Conservation (phyloP, 2,888 invertebrate species). For the Pachycephus smyrnensis region DNA sequence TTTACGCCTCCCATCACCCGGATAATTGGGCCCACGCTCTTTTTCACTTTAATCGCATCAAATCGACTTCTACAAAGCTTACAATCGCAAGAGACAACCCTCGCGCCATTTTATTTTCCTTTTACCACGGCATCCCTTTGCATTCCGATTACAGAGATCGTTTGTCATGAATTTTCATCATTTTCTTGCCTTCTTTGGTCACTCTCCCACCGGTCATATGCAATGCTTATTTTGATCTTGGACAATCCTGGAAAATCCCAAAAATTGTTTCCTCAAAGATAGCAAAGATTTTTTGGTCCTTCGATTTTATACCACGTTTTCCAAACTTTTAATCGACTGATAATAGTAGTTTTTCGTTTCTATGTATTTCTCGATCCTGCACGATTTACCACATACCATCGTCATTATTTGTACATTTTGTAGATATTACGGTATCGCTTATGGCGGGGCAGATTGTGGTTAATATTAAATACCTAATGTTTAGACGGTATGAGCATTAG, state of each 20-base stretch:
- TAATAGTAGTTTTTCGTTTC: neutral
- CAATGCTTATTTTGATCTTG: neutral
- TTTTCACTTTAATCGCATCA: conserved; percentile 5
- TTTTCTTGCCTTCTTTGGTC: neutral
- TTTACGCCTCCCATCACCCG: neutral
- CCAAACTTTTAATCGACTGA: neutral
- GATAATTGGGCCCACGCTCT: conserved; percentile 10
- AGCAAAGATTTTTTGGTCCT: neutral
- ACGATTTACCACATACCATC: conserved; percentile 11
- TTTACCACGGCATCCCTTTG: conserved; percentile 25
- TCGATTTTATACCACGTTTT: neutral
- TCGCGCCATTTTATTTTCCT: conserved; percentile 8
- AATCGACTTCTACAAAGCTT: conserved; percentile 11
- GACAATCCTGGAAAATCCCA: neutral
- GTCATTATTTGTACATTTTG: conserved; percentile 52
- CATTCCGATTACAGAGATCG: conserved; percentile 4
- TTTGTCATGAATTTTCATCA: neutral
- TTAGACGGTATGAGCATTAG: conserved; percentile 18
- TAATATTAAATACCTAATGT: conserved; percentile 21
- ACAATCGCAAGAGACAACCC: neutral
- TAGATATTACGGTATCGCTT: conserved; percentile 40
- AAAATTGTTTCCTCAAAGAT: neutral
- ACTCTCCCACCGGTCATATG: neutral
- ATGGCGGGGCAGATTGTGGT: conserved; percentile 11
- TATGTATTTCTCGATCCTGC: neutral